Evolutionary conservation across 2,113 vertebrate genomes (phyloP), one percentile per base, ranked within the genome.

Genomic region (Sula dactylatra): DNA sequence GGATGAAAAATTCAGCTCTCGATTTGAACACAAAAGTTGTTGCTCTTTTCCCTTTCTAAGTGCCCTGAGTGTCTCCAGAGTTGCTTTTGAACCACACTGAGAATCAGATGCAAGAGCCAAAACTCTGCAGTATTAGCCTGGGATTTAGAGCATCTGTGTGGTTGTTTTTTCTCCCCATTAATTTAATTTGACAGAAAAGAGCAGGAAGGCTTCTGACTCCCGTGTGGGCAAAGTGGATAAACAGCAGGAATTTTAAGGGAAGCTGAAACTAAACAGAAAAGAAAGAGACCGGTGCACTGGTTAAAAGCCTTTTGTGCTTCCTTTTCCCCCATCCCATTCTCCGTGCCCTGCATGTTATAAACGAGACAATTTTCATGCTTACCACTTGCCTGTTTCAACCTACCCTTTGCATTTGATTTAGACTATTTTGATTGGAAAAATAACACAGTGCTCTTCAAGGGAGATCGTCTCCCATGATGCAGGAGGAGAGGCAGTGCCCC

Each of bases 181-280:
- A 96, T 96, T 97, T 96, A 94, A 96, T 95, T 94, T 94, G 94
- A 97, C 91, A 97, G 96, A 92, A 95, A 93, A 26, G 82, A 95
- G 94, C 95, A 97, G 78, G 86, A 95, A 97, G 83, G 88, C 86
- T 94, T 82, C 82, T 91, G 84, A 81, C 91, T 95, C 95, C 93
- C 49, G 1, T 70, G 95, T 89, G 95, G 87, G 89, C 84, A 95
- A 96, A 96, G 81, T 85, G 88, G 96, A 94, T 92, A 91, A 93
- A 96, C 94, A 94, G 91, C 74, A 95, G 86, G 93, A 95, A 87
- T 97, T 91, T 88, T 76, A 87, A 94, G 61, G 84, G 70, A 95
- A 91, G 86, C 70, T 84, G 83, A 85, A 95, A 76, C 29, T 36
- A 59, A 94, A 85, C n/a, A 82, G 91, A 84, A 76, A 88, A 82